These are phyloP conservation scores for Chiloscyllium punctatum DNA, from an alignment of 2,797 vertebrate species.

Conservation along the genomic window DNA sequence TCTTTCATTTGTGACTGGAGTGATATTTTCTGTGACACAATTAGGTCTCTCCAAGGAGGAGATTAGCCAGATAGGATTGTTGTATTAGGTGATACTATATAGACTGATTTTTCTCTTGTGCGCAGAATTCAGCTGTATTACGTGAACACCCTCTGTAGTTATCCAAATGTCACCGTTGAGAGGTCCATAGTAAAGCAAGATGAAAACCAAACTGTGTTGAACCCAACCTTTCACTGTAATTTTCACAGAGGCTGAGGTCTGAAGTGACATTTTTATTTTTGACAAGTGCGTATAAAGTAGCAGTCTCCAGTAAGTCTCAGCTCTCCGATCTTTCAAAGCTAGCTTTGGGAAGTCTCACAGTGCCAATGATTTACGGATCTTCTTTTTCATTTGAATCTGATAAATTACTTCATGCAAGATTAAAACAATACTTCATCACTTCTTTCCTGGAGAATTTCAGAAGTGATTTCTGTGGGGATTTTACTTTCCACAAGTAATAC, in stretches of 20 bases:
- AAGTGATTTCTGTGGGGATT: neutral
- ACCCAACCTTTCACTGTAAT: neutral
- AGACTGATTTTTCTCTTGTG: constrained; percentile 47
- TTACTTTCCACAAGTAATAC: neutral
- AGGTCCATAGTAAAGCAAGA: neutral
- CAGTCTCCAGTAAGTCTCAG: neutral
- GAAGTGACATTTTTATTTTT: neutral
- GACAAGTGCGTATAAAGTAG: neutral
- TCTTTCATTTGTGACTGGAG: constrained; percentile 44
- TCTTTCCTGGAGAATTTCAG: neutral
- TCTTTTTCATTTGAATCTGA: neutral
- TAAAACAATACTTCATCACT: neutral
- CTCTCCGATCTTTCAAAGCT: neutral
- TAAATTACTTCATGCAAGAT: constrained; percentile 16
- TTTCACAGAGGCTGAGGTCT: constrained; percentile 10
- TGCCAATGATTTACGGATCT: constrained; percentile 10
- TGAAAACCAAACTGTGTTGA: neutral
- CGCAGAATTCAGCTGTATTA: constrained; percentile 46
- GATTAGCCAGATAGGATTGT: constrained; percentile 58
- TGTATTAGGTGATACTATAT: constrained; percentile 44
- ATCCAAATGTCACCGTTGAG: constrained; percentile 52
- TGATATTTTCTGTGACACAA: constrained; percentile 46
- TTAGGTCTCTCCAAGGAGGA: constrained; percentile 49
- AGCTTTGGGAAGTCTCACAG: neutral
- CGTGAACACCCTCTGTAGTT: constrained; percentile 52